phyloP scores from a whole-genome alignment of 2,797 vertebrate genomes.

The Bovichtus variegatus region DNA sequence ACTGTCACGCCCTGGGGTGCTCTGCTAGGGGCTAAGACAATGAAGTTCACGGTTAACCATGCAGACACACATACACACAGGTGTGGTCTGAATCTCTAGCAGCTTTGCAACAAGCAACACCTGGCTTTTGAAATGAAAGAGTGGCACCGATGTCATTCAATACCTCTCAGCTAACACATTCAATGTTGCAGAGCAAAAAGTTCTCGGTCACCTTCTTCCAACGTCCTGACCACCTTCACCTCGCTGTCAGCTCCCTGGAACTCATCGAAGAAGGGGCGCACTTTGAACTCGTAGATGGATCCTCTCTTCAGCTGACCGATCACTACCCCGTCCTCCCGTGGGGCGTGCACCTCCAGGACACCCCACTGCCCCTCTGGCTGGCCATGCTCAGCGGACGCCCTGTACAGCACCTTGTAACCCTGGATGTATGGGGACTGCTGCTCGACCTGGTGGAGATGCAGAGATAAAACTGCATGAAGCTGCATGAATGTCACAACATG shows the following conservation, averaged over 20 bases:
- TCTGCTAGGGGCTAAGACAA: conserved; percentile 89
- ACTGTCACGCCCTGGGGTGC: conserved; percentile 94
- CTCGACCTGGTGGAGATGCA: conserved; percentile 87
- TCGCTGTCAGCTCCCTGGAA: conserved; percentile 99
- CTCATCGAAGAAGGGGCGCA: conserved; percentile 97
- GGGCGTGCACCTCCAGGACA: conserved; percentile 91
- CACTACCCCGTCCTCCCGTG: conserved; percentile 90
- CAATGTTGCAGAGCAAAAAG: not conserved
- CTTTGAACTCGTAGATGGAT: conserved; percentile 97
- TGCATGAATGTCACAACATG: not conserved
- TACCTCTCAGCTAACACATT: not conserved
- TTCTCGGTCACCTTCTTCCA: conserved; percentile 92
- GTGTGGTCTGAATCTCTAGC: not conserved
- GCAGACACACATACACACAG: conserved; percentile 8
- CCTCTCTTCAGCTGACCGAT: conserved; percentile 93
- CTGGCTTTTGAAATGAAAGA: not conserved
- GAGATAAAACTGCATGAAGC: not conserved
- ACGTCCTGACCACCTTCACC: conserved; percentile 94
- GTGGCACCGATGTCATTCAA: not conserved
- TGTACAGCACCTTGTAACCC: conserved; percentile 96
- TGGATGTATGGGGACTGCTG: conserved; percentile 97
- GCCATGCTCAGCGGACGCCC: conserved; percentile 83
- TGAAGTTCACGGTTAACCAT: conserved; percentile 41
- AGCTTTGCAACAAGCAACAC: not conserved
- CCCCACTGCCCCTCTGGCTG: conserved; percentile 92